phyloP scores from a whole-genome alignment of 2,797 vertebrate genomes.

The Arnoldichthys spilopterus region DNA sequence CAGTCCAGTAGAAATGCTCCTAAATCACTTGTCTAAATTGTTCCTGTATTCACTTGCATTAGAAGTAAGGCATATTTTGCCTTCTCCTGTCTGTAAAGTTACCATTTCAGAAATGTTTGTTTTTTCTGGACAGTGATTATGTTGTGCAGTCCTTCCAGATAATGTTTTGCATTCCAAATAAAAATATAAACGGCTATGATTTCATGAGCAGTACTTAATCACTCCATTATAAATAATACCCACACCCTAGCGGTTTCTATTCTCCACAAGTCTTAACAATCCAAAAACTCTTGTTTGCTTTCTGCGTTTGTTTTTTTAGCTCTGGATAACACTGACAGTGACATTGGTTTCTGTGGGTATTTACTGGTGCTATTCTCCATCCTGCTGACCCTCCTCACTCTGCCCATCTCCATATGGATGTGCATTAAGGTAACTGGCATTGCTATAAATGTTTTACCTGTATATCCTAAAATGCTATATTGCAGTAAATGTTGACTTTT shows the following conservation, averaged over 20 bases:
- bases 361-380: constrained; percentile 83
- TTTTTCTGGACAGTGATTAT: too few relatives aligned
- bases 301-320: constrained; percentile 50
- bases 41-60: too few relatives aligned
- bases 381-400: constrained; percentile 80
- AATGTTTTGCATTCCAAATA: not conserved
- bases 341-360: constrained; percentile 86
- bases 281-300: not conserved
- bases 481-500: not conserved
- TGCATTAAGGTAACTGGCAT: constrained; percentile 89
- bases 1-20: too few relatives aligned
- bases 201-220: too few relatives aligned
- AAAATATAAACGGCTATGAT: not conserved
- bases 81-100: too few relatives aligned
- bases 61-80: too few relatives aligned
- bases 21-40: too few relatives aligned
- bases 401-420: constrained; percentile 93
- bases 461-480: not conserved
- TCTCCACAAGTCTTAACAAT: not conserved
- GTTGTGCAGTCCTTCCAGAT: not conserved
- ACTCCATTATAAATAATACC: not conserved
- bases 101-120: too few relatives aligned
- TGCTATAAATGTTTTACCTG: not conserved
- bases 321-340: constrained; percentile 61
- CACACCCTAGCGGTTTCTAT: not conserved